phyloP scores from a whole-genome alignment of 2,797 vertebrate genomes.

The Podarcis lilfordi region DNA sequence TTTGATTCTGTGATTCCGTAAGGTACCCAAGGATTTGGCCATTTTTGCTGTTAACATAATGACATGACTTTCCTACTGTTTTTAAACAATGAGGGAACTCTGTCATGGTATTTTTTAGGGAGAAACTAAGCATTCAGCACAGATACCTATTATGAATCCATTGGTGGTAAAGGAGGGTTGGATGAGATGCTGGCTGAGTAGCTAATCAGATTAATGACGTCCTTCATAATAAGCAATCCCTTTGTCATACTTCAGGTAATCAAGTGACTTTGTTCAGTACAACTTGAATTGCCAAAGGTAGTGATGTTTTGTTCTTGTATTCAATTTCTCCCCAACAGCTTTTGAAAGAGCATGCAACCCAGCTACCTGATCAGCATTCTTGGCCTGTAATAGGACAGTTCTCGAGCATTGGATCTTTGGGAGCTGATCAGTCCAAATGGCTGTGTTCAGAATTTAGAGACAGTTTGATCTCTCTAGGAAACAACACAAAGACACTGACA shows the following conservation, averaged over 20 bases:
- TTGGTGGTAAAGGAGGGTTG: not conserved
- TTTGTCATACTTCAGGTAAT: not conserved
- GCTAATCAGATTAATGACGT: not conserved
- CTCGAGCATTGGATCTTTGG: constrained; percentile 97
- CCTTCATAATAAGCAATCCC: not conserved
- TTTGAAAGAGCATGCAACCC: constrained; percentile 77
- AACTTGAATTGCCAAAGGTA: not conserved
- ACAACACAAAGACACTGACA: constrained; percentile 46
- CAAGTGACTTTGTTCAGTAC: not conserved
- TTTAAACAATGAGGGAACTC: not conserved
- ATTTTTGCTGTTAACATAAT: not conserved
- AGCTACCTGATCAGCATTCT: constrained; percentile 71
- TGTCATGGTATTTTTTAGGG: not conserved
- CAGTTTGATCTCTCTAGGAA: constrained; percentile 84
- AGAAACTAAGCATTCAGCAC: not conserved
- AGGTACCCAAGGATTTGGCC: not conserved
- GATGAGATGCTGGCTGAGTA: not conserved
- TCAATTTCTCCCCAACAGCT: constrained; percentile 75
- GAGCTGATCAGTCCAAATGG: constrained; percentile 93
- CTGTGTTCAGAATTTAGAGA: constrained; percentile 91
- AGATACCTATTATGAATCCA: not conserved
- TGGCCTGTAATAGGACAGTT: constrained; percentile 96
- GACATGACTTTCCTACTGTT: not conserved
- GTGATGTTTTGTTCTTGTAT: not conserved
- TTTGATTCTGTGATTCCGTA: no score